A percentile compares a stretch with the other conserved stretches of the same genome.
phyloP scores from a whole-genome alignment of 2,797 vertebrate genomes.

The Pantherophis vulpinus region DNA sequence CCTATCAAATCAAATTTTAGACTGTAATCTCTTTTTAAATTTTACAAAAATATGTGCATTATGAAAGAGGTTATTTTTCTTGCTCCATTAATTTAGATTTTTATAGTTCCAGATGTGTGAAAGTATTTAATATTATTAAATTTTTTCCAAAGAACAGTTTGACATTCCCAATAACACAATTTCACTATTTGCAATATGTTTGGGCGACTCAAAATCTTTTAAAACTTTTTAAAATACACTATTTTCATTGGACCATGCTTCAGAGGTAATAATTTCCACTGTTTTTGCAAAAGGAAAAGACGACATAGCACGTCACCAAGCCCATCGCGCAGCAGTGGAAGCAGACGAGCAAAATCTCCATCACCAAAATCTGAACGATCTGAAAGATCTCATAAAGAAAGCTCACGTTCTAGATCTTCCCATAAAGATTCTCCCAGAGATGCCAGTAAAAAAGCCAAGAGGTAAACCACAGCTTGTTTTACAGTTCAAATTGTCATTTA shows the following conservation, averaged over 20 bases:
- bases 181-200: not conserved
- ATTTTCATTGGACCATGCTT: not conserved
- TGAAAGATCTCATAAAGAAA: conserved; percentile 90
- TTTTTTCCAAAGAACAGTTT: not conserved
- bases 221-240: not conserved
- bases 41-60: not conserved
- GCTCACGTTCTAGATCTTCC: conserved; percentile 81
- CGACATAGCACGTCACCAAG: conserved; percentile 91
- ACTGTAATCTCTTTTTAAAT: not conserved
- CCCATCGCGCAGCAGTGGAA: conserved; percentile 85
- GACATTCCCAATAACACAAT: not conserved
- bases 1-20: not conserved
- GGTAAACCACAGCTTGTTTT: conserved; percentile 71
- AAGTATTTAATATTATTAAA: accelerated
- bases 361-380: conserved; percentile 92
- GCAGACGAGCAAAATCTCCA: conserved; percentile 85
- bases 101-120: not conserved
- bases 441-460: conserved; percentile 91
- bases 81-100: not conserved
- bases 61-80: not conserved
- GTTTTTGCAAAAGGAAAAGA: conserved; percentile 79
- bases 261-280: not conserved
- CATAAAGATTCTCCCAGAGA: conserved; percentile 96
- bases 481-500: not conserved
- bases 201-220: not conserved